phyloP scores from a whole-genome alignment of 2,797 vertebrate species.

The Neosilurus hyrtlii region DNA sequence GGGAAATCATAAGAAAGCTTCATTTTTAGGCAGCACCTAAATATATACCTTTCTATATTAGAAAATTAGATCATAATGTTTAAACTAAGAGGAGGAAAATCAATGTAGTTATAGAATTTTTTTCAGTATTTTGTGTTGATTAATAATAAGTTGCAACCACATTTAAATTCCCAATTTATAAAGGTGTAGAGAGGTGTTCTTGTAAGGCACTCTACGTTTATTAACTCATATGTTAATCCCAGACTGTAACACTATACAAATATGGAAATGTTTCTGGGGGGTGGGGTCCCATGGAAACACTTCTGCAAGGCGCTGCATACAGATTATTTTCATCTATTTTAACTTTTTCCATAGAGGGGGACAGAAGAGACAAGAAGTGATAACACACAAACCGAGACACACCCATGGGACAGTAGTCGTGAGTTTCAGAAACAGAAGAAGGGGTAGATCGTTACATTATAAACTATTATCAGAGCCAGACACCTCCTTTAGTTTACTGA shows the following conservation, averaged over 20 bases:
- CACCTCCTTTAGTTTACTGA: conserved; percentile 46
- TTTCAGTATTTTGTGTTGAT: not conserved
- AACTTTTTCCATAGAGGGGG: not conserved
- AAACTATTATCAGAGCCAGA: conserved; percentile 26
- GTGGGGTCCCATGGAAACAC: not conserved
- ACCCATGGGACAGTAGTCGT: conserved; percentile 21
- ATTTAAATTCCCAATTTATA: not conserved
- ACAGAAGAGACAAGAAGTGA: not conserved
- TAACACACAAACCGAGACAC: conserved; percentile 26
- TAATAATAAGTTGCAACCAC: not conserved
- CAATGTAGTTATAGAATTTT: not conserved
- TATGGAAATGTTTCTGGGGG: not conserved
- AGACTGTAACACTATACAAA: not conserved
- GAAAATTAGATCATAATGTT: not conserved
- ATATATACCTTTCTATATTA: no score
- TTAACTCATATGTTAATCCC: not conserved
- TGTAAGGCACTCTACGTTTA: not conserved
- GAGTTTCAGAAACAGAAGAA: conserved; percentile 9
- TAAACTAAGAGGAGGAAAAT: not conserved
- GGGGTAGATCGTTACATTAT: not conserved
- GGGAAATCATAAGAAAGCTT: no score
- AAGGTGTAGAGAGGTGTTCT: not conserved
- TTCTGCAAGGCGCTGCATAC: not conserved
- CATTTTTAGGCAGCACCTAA: no score
- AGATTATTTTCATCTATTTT: conserved; percentile 21